Evolutionary conservation across 2,888 invertebrate genomes (phyloP), one percentile per base, ranked within the genome.

Genomic region (Odiellus spinosus): DNA sequence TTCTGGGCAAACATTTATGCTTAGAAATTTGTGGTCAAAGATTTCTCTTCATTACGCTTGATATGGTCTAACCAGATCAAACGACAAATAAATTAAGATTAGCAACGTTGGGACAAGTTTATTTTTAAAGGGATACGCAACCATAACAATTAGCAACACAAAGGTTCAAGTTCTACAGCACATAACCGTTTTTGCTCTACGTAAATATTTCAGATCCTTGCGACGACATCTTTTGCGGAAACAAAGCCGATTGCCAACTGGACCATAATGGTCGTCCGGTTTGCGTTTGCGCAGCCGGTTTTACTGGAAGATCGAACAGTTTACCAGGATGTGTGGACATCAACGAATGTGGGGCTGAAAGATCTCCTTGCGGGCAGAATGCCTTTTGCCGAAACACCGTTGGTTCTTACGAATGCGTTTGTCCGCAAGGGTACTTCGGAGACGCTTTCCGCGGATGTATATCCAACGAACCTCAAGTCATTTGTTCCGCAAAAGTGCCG

Each of bases 361-460:
- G 78, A 63, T 48, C 59, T 36, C 82, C 85, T 4, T 93, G 93
- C 63, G 81, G 82, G 32, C 59, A 71, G 2, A 84, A 85, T 50
- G 88, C 88, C 1, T 76, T 88, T 45, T 93, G 93, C 62, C 78
- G 81, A 64, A 93, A 93, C 64, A 76, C 82, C 52, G 81, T 82
- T 0, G 91, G 91, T 6, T 73, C 76, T 26, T 93, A 79, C 62
- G 75, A 79, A 35, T 93, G 93, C 60, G 82, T 86, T 15, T 90
- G 90, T 65, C 86, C 88, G 0, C 77, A 80, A 44, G 65, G 65
- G 10, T 61, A 58, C 42, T 74, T 72, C 34, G 61, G 62, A 10
- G 58, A 61, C 47, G 56, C 58, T 18, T 53, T 53, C 41, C 46
- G 49, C 19, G 58, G 58, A 34, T 59, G 59, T 47, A 4, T 26